Evolutionary conservation across 2,113 vertebrate genomes (phyloP).

Genomic region (Ptilorrhoa leucosticta): DNA sequence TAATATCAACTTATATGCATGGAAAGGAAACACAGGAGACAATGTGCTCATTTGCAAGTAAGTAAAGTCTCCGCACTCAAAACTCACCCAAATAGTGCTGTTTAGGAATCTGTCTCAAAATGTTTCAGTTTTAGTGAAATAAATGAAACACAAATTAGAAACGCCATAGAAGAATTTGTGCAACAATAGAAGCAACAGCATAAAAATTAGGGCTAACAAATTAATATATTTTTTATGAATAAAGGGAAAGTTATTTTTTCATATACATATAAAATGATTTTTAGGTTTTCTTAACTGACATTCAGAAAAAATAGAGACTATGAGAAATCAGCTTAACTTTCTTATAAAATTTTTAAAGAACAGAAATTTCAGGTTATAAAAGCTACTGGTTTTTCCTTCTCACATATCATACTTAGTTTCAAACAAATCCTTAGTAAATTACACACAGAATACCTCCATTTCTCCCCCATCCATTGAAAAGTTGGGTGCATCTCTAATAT

Average conservation of each 20-base stretch:
- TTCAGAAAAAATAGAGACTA: background rate
- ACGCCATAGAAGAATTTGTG: background rate
- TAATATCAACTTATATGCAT: background rate
- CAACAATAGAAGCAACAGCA: background rate
- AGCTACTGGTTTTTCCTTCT: background rate
- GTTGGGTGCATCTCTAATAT: background rate
- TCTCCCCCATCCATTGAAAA: background rate
- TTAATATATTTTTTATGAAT: background rate
- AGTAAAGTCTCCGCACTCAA: background rate
- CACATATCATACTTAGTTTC: background rate
- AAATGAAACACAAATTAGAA: background rate
- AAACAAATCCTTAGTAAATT: background rate
- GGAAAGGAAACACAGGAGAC: background rate
- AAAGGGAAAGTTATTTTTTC: background rate
- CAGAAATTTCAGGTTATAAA: background rate
- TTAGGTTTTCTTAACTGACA: background rate
- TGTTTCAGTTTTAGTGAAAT: background rate
- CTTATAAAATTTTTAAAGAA: background rate
- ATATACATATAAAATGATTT: background rate
- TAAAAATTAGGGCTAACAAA: background rate
- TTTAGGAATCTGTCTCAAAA: background rate
- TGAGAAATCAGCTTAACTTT: background rate
- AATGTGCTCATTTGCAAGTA: background rate
- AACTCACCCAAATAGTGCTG: background rate
- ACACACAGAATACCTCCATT: background rate